Base-by-base conservation (phyloP, 2,888 invertebrate genomes). In the Cheilosia vulpina region DNA sequence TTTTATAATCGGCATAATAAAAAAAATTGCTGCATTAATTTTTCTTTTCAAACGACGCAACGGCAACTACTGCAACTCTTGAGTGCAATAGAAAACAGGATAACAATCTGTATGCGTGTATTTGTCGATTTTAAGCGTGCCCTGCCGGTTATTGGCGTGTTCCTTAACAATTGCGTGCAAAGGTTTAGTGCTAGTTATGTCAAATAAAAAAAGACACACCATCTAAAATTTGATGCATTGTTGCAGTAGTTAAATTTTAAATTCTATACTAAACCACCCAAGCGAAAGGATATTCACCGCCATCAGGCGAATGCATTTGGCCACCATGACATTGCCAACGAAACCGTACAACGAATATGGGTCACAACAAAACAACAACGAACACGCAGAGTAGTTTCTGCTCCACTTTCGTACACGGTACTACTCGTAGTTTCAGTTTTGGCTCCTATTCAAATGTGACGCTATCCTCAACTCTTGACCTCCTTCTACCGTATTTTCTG, bases 281-380 rank as follows among this genome's bases (percentile, higher is more conserved):
- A 71, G 19, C 27, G 41, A 68, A 68, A 77, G 78, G 82, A 78
- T 77, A 77, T 62, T 76, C 77, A 82, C 77, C 53, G 65, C 65
- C 47, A 38, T 38, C 38, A 66, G 21, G 47, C 62, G 62, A 57
- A 83, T 78, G 66, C 72, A 78, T 68, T 83, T 63, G 43, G 63
- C 55, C 73, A 47, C 78, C 83, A 83, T 83, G 78, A 83, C 83
- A 78, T 83, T 83, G 83, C 78, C 83, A 83, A 73, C 83, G 72
- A 78, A 83, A 73, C 72, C 68, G 68, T 63, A 73, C 78, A 78
- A 83, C 78, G 83, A 83, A 83, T 63, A 78, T 83, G 78, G 83
- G 83, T 83, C 78, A 78, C 68, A 83, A 78, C 50, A 68, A 68
- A 73, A 63, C 68, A 21, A 52, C 52, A 21, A 24, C 52, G 24